These are phyloP conservation scores for Myrmophylax atrothorax DNA, from an alignment of 2,113 vertebrate species.

Conservation along the genomic window DNA sequence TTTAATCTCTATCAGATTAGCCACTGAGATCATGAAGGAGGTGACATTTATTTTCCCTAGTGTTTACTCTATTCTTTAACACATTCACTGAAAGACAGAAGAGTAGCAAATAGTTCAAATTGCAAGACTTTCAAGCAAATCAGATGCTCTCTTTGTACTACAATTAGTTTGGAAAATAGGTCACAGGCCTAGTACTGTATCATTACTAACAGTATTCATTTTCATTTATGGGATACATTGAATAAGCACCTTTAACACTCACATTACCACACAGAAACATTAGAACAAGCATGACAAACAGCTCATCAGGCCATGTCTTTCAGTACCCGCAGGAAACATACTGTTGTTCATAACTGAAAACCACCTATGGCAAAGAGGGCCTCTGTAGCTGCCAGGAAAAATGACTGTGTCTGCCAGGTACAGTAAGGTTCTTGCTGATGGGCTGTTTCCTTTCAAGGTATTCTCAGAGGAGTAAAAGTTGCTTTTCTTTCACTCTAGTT, in stretches of 20 bases:
- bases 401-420: fast-evolving
- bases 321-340: neutral
- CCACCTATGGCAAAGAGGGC: neutral
- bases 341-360: neutral
- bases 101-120: neutral
- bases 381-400: neutral
- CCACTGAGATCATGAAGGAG: neutral
- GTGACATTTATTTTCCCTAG: neutral
- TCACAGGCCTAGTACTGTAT: neutral
- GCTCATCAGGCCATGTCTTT: neutral
- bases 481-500: neutral
- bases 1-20: neutral
- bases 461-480: neutral
- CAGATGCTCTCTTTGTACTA: neutral
- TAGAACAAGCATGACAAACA: neutral
- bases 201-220: neutral
- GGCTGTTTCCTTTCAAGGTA: neutral
- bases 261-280: neutral
- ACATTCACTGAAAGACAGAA: neutral
- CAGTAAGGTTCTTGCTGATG: neutral
- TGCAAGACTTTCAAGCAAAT: neutral
- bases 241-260: neutral
- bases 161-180: neutral
- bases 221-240: neutral
- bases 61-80: neutral